Evolutionary conservation across 2,113 vertebrate genomes (phyloP), one percentile per base, ranked within the genome.

Genomic region (Serilophus lunatus): DNA sequence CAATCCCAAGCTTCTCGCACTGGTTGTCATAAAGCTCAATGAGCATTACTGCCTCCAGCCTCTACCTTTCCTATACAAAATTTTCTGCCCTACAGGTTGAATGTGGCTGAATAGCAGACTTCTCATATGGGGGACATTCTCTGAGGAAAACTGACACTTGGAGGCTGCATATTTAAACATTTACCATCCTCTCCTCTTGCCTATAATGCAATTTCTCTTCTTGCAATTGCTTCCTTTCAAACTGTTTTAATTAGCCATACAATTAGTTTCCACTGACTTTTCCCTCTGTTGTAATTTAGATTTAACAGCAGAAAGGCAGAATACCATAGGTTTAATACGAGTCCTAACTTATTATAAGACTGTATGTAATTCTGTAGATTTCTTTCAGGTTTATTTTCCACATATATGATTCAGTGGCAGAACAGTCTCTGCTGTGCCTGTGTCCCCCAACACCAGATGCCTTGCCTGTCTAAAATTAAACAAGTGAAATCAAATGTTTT

Each of bases 231-330:
- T 90, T 78, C 90, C 71, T 93, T 92, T 93, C 90, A 83, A 94
- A 93, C 63, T 88, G 88, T 74, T 96, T 96, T 96, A 96, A 96
- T 96, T 92, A 96, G 92, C 76, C 93, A 95, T 90, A 96, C 90
- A 88, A 92, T 83, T 93, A 94, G 90, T 94, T 96, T 96, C 75
- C 82, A 94, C 82, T 95, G 94, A 86, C 82, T 94, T 83, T 71
- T 91, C 86, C 81, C 88, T 92, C 76, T 53, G 56, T 92, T 90
- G 87, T 77, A 92, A 94, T 93, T 96, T 92, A 93, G 65, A 82
- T 75, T 91, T 90, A 92, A 75, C 36, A 63, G 79, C 53, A 93
- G 42, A 92, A 93, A 95, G 66, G 63, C 66, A 88, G 90, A 76
- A 70, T 26, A 77, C 50, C 28, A 82, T 9, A 42, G 31, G 35